Conservation (phyloP, 2,888 invertebrate species). For the Cataglyphis altisquamis region DNA sequence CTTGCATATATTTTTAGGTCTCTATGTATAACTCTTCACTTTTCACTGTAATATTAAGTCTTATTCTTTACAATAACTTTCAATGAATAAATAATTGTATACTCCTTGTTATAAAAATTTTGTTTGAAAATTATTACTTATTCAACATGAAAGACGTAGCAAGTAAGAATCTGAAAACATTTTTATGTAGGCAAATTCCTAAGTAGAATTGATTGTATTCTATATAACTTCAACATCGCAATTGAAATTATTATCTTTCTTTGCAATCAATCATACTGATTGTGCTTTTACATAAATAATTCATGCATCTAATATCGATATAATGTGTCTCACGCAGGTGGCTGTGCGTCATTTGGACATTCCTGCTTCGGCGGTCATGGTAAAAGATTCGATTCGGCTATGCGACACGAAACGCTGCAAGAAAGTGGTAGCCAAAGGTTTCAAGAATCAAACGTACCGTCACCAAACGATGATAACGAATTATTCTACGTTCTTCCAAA, state of each 20-base stretch:
- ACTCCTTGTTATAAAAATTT: background rate
- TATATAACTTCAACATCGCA: background rate
- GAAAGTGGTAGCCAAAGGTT: conserved; percentile 73
- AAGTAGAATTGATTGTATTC: background rate
- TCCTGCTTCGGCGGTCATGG: conserved; percentile 93
- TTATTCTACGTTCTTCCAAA: conserved; percentile 40
- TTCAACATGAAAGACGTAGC: background rate
- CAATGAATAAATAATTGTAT: background rate
- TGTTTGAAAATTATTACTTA: background rate
- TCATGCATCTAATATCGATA: background rate
- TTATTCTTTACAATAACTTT: background rate
- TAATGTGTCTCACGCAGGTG: conserved; percentile 87
- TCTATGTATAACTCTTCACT: background rate
- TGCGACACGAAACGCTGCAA: conserved; percentile 80
- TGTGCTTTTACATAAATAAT: background rate
- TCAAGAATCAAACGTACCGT: conserved; percentile 45
- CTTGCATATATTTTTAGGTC: background rate
- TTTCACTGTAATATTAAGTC: background rate
- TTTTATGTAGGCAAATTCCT: background rate
- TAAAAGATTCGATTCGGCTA: conserved; percentile 88
- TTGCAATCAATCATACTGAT: background rate
- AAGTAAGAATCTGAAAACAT: background rate
- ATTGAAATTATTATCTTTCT: background rate
- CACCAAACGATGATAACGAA: conserved; percentile 46
- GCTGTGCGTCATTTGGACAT: conserved; percentile 91